These are phyloP conservation scores for Umimayanthus chanpuru DNA, from an alignment of 92 coral and sea anemone genomes.

Conservation along the genomic window DNA sequence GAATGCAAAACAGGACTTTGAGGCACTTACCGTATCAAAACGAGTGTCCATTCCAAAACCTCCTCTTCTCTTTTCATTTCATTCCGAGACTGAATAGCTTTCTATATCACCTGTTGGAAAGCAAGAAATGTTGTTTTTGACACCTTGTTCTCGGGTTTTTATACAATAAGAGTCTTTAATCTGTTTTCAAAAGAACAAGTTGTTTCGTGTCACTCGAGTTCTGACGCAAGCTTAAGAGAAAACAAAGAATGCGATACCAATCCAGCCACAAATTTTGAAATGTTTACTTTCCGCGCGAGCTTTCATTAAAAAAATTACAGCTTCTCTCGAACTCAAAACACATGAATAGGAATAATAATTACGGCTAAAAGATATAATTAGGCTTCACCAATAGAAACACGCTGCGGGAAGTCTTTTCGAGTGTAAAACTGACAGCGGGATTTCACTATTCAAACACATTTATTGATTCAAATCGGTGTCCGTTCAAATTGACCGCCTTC, in stretches of 20 bases:
- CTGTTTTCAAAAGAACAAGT: slow-evolving; percentile 58
- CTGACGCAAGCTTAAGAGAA: slow-evolving; percentile 50
- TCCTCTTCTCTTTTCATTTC: not conserved
- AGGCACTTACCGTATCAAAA: not conserved
- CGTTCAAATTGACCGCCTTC: slow-evolving; percentile 43
- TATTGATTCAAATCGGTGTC: slow-evolving; percentile 18
- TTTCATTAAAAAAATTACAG: slow-evolving; percentile 71
- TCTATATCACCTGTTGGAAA: slow-evolving; percentile 13
- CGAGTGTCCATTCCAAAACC: not conserved
- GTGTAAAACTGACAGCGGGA: slow-evolving; percentile 42
- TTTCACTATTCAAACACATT: slow-evolving; percentile 28
- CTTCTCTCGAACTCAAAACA: slow-evolving; percentile 46
- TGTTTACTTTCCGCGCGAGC: slow-evolving; percentile 68
- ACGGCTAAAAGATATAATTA: slow-evolving; percentile 71
- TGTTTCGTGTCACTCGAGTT: slow-evolving; percentile 53
- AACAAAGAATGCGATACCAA: slow-evolving; percentile 57
- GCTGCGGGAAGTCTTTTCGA: slow-evolving; percentile 32
- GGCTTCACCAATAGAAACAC: slow-evolving; percentile 47
- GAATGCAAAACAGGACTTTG: not conserved
- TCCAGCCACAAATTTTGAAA: slow-evolving; percentile 48
- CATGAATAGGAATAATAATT: slow-evolving; percentile 68
- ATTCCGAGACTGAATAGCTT: not conserved
- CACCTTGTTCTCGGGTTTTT: slow-evolving; percentile 32
- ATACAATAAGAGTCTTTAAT: slow-evolving; percentile 44
- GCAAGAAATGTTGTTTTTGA: slow-evolving; percentile 34